These are phyloP conservation scores for Volucella inflata DNA, from an alignment of 2,888 invertebrate species.

Conservation along the genomic window DNA sequence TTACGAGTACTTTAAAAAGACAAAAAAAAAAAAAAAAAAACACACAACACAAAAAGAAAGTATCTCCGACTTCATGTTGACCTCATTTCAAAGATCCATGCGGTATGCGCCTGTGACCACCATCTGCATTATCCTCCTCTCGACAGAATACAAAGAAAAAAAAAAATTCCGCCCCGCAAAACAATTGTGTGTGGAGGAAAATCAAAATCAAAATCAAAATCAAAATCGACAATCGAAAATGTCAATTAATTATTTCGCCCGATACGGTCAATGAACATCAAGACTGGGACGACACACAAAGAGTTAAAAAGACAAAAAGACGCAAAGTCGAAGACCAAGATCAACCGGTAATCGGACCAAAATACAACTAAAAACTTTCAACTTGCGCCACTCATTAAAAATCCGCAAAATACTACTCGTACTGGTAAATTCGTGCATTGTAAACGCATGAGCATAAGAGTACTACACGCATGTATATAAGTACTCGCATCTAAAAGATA, in stretches of 20 bases:
- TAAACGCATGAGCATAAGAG: slow-evolving; percentile 47
- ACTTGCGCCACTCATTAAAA: slow-evolving; percentile 74
- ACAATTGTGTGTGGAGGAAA: slow-evolving; percentile 57
- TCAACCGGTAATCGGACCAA: slow-evolving; percentile 4
- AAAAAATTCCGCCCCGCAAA: slow-evolving; percentile 11
- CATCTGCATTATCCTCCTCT: slow-evolving; percentile 50
- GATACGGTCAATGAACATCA: slow-evolving; percentile 63
- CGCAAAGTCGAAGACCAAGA: not conserved
- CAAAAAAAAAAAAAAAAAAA: slow-evolving; percentile 37
- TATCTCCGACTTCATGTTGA: slow-evolving; percentile 49
- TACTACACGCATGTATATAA: no score
- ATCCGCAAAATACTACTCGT: slow-evolving; percentile 47
- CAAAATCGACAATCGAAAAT: slow-evolving; percentile 62
- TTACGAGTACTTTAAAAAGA: slow-evolving; percentile 40
- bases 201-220: slow-evolving; percentile 68
- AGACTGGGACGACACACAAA: slow-evolving; percentile 11
- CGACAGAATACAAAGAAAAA: not conserved
- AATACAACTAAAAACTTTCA: slow-evolving; percentile 65
- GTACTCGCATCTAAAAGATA: slow-evolving; percentile 36
- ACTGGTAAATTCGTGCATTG: slow-evolving; percentile 55
- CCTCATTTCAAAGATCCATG: slow-evolving; percentile 47
- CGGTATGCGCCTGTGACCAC: slow-evolving; percentile 14
- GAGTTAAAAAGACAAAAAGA: slow-evolving; percentile 18
- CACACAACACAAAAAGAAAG: slow-evolving; percentile 47
- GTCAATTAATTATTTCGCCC: slow-evolving; percentile 74